Base-by-base conservation (phyloP, 1,140 invertebrate genomes). In the Heliconius eleuchia region DNA sequence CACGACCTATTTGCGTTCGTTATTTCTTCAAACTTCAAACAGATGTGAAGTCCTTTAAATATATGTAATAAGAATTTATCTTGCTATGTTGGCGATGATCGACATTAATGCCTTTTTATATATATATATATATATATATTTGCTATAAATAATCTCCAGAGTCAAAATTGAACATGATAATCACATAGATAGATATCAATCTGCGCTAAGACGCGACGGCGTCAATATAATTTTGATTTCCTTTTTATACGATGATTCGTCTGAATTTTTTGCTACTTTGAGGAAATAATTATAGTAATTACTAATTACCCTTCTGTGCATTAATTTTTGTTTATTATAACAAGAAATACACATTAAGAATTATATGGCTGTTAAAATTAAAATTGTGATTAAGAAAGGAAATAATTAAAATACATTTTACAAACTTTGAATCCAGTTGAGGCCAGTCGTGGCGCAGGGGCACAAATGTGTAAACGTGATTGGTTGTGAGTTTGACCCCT, bases 1-100 rank as follows among this genome's bases (percentile, higher is more conserved):
- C 85, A 78, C 83, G 85, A 86, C 85, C 87, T 88, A 90, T 89
- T 91, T 89, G 81, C 83, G 80, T 76, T 60, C 23, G 80, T 75
- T 27, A 66, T 27, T 66, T 66, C 60, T 27, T 77, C 52, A 77
- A 77, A 89, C 85, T 57, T 77, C 74, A 76, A 78, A 89, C 84
- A 88, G 83, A 86, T 88, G 82, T 85, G 80, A 80, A 81, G 79
- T 86, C 82, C 82, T 89, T 57, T 57, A n/a, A 57, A 23, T 57
- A 23, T 5, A n/a, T 6, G 55, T 23, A 57, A 57, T 57, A 9
- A 23, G 19, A 57, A 57, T n/a, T 23, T 52, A 7, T 52, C 18
- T 52, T 52, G 50, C 50, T 2, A 18, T 18, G 18, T 52, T 18
- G 4, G 5, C 18, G 50, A 52, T 19, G 18, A 0, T 52, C 50